Evolutionary conservation across 1,140 invertebrate genomes (phyloP).

Genomic region (Heliconius himera): DNA sequence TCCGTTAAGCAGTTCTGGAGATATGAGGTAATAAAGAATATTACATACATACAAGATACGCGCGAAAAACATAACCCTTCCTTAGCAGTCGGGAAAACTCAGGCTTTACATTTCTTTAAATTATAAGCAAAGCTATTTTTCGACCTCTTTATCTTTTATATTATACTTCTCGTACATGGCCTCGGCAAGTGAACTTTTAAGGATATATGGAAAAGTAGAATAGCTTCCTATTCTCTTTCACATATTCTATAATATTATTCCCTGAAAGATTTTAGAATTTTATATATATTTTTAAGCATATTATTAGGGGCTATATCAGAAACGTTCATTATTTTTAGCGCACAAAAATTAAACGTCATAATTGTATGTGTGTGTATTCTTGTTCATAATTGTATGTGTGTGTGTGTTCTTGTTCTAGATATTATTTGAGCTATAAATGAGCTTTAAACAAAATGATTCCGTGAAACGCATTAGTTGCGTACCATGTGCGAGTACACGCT

Average conservation of each 20-base stretch:
- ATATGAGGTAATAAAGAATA: too few relatives aligned
- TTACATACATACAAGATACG: too few relatives aligned
- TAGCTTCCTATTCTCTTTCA: too few relatives aligned
- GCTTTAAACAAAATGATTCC: slow-evolving; percentile 68
- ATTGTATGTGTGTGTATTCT: slow-evolving; percentile 39
- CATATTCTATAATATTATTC: too few relatives aligned
- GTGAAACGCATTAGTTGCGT: slow-evolving; percentile 54
- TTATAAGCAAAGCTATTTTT: not conserved
- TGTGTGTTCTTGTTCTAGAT: slow-evolving; percentile 55
- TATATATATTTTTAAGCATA: too few relatives aligned
- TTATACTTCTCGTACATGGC: too few relatives aligned
- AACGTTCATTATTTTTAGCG: not conserved
- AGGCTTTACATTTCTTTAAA: not conserved
- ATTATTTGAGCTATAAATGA: slow-evolving; percentile 60
- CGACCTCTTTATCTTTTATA: not conserved
- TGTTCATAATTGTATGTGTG: slow-evolving; percentile 36
- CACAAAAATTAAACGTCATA: slow-evolving; percentile 41
- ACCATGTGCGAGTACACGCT: slow-evolving; percentile 31
- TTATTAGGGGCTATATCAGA: not conserved
- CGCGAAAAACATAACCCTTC: too few relatives aligned
- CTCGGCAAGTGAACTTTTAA: not conserved
- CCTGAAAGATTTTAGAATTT: too few relatives aligned
- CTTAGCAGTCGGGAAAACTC: too few relatives aligned
- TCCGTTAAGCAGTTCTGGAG: too few relatives aligned
- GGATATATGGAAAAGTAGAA: not conserved